A percentile compares a stretch with the other conserved stretches of the same genome.
Conservation (phyloP, 2,113 vertebrate genomes). For the Oreochromis niloticus region DNA sequence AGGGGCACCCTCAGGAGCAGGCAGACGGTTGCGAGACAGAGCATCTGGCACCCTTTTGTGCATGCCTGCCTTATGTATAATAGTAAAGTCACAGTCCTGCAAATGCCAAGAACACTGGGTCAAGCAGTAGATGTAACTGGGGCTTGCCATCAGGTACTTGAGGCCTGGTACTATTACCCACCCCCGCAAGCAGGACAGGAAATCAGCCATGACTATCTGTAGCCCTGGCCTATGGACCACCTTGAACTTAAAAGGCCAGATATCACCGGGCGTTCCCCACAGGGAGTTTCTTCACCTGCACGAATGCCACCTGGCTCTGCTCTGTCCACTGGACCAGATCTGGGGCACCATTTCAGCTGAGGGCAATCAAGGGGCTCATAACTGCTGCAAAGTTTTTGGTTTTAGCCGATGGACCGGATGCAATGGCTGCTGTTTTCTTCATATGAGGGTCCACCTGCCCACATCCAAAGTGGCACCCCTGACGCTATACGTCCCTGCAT, state of each 20-base stretch:
- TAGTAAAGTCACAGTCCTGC: neutral
- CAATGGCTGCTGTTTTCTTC: accelerated
- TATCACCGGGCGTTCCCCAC: neutral
- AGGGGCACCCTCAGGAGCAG: neutral
- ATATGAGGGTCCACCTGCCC: neutral
- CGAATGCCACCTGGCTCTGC: accelerated
- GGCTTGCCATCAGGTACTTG: neutral
- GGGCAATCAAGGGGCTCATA: neutral
- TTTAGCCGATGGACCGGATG: neutral
- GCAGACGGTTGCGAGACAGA: neutral
- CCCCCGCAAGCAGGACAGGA: neutral
- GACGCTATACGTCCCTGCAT: neutral
- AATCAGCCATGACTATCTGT: accelerated
- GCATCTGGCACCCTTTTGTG: neutral
- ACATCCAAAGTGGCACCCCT: neutral
- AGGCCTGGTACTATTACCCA: neutral
- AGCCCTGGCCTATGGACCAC: neutral
- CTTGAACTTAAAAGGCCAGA: neutral
- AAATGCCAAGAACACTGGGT: neutral
- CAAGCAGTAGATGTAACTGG: neutral
- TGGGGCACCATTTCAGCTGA: neutral
- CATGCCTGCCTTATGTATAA: neutral
- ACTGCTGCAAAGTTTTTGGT: accelerated
- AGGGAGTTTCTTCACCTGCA: neutral
- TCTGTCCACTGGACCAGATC: neutral